Evolutionary conservation across 2,797 vertebrate genomes (phyloP).

Genomic region (Limosa lapponica): DNA sequence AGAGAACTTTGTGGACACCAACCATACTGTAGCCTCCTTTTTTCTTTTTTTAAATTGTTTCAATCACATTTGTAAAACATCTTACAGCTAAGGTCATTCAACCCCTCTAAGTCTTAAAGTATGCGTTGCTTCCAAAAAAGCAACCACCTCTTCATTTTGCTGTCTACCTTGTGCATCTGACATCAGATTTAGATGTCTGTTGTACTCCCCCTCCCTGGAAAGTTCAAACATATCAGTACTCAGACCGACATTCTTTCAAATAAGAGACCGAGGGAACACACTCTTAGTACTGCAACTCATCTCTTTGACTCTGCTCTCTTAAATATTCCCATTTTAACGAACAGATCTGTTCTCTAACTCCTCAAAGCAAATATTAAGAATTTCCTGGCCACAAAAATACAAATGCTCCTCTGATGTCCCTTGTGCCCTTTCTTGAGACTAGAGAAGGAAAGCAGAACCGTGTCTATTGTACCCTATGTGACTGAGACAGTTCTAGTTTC

Average conservation of each 20-base stretch:
- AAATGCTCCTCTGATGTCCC: not conserved
- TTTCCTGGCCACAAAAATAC: not conserved
- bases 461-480: accelerated
- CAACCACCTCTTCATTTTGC: not conserved
- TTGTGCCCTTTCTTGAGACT: not conserved
- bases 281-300: not conserved
- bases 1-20: not conserved
- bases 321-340: not conserved
- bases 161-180: not conserved
- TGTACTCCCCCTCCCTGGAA: not conserved
- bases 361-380: not conserved
- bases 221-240: not conserved
- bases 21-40: not conserved
- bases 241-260: not conserved
- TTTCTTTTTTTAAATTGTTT: not conserved
- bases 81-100: not conserved
- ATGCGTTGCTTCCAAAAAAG: not conserved
- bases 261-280: not conserved
- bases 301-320: not conserved
- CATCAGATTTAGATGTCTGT: not conserved
- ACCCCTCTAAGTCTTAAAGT: not conserved
- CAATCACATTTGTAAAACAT: not conserved
- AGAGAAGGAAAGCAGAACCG: not conserved
- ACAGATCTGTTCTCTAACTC: not conserved
- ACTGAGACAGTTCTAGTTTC: not conserved